Evolutionary conservation across 1,140 invertebrate species (phyloP), one percentile per base, ranked within the genome.

Genomic region (Sminthurinus signatus): DNA sequence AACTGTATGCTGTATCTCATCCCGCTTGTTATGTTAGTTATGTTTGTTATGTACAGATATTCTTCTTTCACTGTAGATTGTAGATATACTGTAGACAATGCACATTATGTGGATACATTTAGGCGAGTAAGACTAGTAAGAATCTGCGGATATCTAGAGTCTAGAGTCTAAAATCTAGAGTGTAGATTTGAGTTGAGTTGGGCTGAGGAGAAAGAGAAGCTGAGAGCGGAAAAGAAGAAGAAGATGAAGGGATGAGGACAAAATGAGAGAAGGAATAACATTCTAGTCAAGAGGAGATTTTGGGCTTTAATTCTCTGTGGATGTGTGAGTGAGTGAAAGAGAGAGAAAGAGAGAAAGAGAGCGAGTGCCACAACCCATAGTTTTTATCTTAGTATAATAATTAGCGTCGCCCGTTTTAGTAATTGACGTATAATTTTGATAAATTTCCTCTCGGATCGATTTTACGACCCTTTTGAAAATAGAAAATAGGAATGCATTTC

Each of bases 391-490:
- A 56, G 57, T 59, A 63, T 64, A 68, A n/a, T n/a, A n/a, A 68
- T 68, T 68, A 68, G 66, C 61, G 61, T 64, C 66, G 66, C 55
- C 56, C 29, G 46, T 52, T 36, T 8, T 36, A 36, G 46, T 68
- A 68, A 68, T 68, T 68, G 66, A 68, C 66, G 66, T 68, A 68
- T 68, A 68, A 68, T 68, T 68, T 68, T 68, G 66, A 68, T 64
- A 64, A 61, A 68, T 68, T 68, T n/a, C n/a, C n/a, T n/a, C n/a
- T n/a, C n/a, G n/a, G n/a, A n/a, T n/a, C n/a, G n/a, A n/a, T n/a
- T n/a, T n/a, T n/a, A n/a, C n/a, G n/a, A n/a, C n/a, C n/a, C n/a
- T n/a, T n/a, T n/a, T n/a, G n/a, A n/a, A n/a, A n/a, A n/a, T n/a
- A n/a, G n/a, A n/a, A n/a, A n/a, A n/a, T n/a, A n/a, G n/a, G n/a